These are phyloP conservation scores for Odontomyia ornata DNA, from an alignment of 2,888 invertebrate species.

Conservation along the genomic window DNA sequence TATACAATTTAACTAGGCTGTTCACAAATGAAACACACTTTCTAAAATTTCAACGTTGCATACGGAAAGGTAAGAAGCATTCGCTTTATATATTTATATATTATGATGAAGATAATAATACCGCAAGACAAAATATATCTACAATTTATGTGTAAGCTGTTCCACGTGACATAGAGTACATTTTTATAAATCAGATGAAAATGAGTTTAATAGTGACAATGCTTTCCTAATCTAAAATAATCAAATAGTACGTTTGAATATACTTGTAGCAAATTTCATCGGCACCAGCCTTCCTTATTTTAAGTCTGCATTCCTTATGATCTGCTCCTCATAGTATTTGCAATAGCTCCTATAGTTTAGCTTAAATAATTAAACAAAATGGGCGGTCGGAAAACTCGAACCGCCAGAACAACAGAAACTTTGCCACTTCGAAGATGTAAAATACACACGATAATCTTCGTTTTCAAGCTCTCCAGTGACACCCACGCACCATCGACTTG, in stretches of 20 bases:
- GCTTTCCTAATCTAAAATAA: neutral
- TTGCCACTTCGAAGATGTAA: neutral
- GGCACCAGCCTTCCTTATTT: neutral
- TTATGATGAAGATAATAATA: neutral
- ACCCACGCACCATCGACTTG: neutral
- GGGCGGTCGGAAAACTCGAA: neutral
- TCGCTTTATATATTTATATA: neutral
- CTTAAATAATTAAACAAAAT: conserved; percentile 12
- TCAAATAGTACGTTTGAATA: neutral
- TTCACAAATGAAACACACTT: neutral
- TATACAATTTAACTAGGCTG: neutral
- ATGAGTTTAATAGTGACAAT: neutral
- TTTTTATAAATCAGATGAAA: neutral
- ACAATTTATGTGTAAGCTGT: neutral
- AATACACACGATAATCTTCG: neutral
- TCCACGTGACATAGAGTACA: neutral
- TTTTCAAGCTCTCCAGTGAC: neutral
- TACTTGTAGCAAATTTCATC: neutral
- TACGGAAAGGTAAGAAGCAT: neutral
- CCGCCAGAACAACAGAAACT: neutral
- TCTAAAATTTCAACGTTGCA: neutral
- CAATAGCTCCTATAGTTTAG: conserved; percentile 6
- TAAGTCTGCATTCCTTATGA: neutral
- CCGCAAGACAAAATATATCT: conserved; percentile 10
- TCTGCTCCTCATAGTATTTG: conserved; percentile 7